Conservation (phyloP, 2,113 vertebrate species). For the Laticauda laticaudata region DNA sequence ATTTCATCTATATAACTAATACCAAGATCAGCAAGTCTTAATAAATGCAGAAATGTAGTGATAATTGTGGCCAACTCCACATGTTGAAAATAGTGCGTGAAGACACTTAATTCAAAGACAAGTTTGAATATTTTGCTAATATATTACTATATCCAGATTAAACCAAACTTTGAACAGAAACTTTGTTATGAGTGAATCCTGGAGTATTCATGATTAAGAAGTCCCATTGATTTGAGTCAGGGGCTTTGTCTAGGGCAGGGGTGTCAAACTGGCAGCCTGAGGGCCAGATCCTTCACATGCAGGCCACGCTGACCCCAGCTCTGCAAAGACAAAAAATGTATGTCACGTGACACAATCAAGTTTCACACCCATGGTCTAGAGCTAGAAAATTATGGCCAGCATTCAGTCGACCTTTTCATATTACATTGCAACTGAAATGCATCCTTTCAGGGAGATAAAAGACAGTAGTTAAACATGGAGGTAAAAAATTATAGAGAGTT, state of each 20-base stretch:
- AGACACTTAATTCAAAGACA: background rate
- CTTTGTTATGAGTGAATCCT: background rate
- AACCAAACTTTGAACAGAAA: background rate
- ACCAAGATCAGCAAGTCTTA: background rate
- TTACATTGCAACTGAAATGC: background rate
- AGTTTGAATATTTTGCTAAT: background rate
- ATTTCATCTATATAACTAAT: too few relatives aligned
- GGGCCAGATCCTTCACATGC: too few relatives aligned
- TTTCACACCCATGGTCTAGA: background rate
- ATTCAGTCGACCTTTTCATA: background rate
- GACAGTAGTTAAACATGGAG: background rate
- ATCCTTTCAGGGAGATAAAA: background rate
- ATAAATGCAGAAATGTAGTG: background rate
- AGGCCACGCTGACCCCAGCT: too few relatives aligned
- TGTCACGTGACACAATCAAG: too few relatives aligned
- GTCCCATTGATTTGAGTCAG: background rate
- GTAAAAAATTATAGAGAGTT: background rate
- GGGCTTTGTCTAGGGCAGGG: background rate
- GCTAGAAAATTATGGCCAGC: background rate
- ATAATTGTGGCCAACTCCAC: background rate
- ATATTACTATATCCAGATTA: background rate
- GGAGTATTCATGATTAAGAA: background rate
- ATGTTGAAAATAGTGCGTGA: too few relatives aligned
- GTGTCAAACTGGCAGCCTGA: too few relatives aligned
- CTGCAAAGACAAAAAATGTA: too few relatives aligned